A percentile compares a stretch with the other conserved stretches of the same genome.
Evolutionary conservation across 2,888 invertebrate genomes (phyloP).

Genomic region (Leptinotarsa rubiginosa): DNA sequence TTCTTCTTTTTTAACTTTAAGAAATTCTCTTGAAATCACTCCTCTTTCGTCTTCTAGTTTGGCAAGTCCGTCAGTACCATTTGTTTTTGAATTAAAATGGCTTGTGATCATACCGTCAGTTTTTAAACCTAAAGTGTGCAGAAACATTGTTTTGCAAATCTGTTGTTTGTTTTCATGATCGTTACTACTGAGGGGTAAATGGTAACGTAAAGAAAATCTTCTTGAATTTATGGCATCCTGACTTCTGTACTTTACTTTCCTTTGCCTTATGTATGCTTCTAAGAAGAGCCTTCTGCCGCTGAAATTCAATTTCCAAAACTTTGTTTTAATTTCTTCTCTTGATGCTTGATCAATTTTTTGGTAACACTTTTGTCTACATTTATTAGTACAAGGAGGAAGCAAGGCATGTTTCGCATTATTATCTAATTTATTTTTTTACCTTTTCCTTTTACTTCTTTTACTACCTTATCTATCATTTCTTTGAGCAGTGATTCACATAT

Average conservation of each 20-base stretch:
- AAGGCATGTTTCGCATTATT: not conserved
- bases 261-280: not conserved
- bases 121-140: conserved; percentile 1
- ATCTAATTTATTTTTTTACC: not conserved
- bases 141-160: not conserved
- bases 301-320: conserved; percentile 5
- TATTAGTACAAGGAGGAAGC: not conserved
- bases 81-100: not conserved
- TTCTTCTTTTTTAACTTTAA: not conserved
- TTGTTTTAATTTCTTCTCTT: not conserved
- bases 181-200: not conserved
- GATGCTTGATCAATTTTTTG: not conserved
- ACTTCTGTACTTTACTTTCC: conserved; percentile 4
- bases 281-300: not conserved
- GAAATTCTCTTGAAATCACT: not conserved
- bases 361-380: not conserved
- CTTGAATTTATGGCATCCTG: not conserved
- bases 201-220: conserved; percentile 6
- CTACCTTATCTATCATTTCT: not conserved
- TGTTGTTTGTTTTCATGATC: not conserved
- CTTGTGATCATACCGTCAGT: not conserved
- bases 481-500: not conserved
- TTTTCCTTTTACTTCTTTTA: not conserved
- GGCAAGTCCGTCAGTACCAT: not conserved
- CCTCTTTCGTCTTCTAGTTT: not conserved